Percentiles rank a stretch among this genome's conserved stretches.
Conservation (phyloP, 2,797 vertebrate genomes). For the Muscicapa comitata region DNA sequence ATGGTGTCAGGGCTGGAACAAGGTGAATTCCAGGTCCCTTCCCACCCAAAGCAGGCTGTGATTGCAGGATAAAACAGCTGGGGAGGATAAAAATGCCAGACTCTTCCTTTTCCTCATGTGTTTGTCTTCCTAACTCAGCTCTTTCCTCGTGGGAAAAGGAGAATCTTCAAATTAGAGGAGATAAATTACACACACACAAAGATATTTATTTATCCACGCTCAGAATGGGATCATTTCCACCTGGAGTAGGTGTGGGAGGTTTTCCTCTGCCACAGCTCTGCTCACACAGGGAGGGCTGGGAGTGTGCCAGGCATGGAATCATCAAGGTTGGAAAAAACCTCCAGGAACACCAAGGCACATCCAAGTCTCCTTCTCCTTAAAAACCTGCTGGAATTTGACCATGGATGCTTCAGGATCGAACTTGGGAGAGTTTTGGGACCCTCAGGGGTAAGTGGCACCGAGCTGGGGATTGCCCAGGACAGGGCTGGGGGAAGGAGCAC, state of each 20-base stretch:
- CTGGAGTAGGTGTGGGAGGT: neutral
- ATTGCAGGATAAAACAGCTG: neutral
- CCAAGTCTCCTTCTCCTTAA: neutral
- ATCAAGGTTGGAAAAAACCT: neutral
- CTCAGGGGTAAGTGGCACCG: accelerated
- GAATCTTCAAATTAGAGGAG: neutral
- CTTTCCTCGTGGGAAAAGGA: neutral
- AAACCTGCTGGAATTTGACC: neutral
- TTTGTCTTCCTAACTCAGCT: neutral
- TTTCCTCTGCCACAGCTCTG: neutral
- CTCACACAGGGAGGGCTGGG: neutral
- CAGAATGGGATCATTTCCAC: neutral
- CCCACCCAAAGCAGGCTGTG: neutral
- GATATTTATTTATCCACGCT: neutral
- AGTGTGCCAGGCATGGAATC: neutral
- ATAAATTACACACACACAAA: neutral
- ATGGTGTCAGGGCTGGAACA: neutral
- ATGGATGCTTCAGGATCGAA: accelerated
- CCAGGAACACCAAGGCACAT: neutral
- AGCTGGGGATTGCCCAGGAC: neutral
- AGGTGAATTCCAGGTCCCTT: accelerated
- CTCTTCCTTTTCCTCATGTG: accelerated
- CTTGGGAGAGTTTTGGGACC: accelerated
- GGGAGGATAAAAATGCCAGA: neutral
- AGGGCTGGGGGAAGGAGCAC: neutral